Percentiles rank a stretch among this genome's conserved stretches.
Evolutionary conservation across 2,797 vertebrate species (phyloP).

Genomic region (Pseudocheirus occidentalis): DNA sequence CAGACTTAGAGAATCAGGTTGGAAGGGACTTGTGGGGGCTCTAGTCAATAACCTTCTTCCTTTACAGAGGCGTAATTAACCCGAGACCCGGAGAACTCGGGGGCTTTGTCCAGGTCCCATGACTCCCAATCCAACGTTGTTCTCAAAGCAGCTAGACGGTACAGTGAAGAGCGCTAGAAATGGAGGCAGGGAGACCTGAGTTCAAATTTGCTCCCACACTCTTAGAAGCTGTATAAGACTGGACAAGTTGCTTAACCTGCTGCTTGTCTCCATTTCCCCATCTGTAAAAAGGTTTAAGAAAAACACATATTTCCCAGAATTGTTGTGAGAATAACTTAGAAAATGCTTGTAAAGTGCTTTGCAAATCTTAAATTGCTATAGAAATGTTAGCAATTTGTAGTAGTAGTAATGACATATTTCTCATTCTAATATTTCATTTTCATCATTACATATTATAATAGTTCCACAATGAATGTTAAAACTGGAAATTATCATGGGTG

Average conservation of each 20-base stretch:
- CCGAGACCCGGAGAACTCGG: background rate
- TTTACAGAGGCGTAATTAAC: background rate
- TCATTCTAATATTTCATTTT: background rate
- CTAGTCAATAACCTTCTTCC: background rate
- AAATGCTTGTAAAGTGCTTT: background rate
- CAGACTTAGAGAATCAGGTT: background rate
- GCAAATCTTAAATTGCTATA: background rate
- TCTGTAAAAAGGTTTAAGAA: background rate
- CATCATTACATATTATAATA: background rate
- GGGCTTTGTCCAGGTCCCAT: background rate
- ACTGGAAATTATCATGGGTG: background rate
- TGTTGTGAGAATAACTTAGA: background rate
- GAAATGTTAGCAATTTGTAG: background rate
- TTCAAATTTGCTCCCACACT: background rate
- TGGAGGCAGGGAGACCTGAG: background rate
- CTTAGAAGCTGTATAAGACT: background rate
- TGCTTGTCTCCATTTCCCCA: background rate
- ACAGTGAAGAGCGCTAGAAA: background rate
- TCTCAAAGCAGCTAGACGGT: background rate
- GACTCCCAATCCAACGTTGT: background rate
- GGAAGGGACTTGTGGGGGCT: background rate
- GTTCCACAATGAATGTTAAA: background rate
- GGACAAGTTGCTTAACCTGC: background rate
- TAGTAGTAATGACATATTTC: background rate
- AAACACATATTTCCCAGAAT: background rate